These are phyloP conservation scores for Lasius platythorax DNA, from an alignment of 2,888 invertebrate genomes.

Conservation along the genomic window DNA sequence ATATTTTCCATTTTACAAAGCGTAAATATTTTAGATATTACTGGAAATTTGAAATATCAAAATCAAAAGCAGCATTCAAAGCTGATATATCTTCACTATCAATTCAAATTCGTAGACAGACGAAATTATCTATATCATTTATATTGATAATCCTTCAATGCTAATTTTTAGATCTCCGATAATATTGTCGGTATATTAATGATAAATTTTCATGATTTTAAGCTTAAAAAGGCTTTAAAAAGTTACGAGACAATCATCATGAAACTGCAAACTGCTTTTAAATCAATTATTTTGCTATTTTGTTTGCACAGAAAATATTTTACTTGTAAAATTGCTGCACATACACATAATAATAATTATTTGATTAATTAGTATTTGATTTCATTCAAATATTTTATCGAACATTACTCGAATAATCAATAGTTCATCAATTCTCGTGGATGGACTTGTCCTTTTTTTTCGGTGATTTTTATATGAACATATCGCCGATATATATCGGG, in stretches of 20 bases:
- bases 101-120: background rate
- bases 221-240: background rate
- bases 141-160: background rate
- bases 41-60: background rate
- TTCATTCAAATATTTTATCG: background rate
- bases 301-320: background rate
- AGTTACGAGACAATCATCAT: background rate
- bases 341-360: background rate
- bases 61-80: background rate
- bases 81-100: background rate
- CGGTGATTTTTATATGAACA: background rate
- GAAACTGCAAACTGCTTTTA: background rate
- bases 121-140: background rate
- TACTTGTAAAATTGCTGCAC: background rate
- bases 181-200: background rate
- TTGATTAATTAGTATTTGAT: background rate
- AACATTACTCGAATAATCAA: background rate
- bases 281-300: background rate
- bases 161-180: background rate
- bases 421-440: background rate
- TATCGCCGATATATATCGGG: conserved; percentile 19
- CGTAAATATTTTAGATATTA: background rate
- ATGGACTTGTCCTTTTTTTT: background rate
- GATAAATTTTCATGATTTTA: background rate
- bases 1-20: background rate